phyloP scores from a whole-genome alignment of 2,888 invertebrate species.

The Craniophora ligustri region DNA sequence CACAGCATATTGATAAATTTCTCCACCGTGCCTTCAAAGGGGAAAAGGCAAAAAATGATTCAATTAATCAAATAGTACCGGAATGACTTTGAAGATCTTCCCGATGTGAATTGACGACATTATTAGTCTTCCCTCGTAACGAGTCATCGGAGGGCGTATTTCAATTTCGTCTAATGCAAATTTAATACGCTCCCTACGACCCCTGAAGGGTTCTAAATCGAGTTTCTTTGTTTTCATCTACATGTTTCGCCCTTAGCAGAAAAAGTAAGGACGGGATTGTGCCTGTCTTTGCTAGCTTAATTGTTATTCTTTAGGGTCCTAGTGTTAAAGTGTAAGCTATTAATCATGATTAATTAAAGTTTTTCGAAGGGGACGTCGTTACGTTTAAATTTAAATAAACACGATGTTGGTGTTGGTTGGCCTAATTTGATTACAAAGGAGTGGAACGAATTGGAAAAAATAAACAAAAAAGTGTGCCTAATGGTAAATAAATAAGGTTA shows the following conservation, averaged over 20 bases:
- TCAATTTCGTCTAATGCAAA: constrained; percentile 88
- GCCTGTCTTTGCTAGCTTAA: constrained; percentile 61
- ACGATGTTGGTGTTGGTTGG: constrained; percentile 38
- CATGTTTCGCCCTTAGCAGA: constrained; percentile 49
- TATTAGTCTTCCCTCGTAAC: constrained; percentile 84
- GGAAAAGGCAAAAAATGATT: constrained; percentile 80
- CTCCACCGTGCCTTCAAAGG: constrained; percentile 53
- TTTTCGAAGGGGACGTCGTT: constrained; percentile 58
- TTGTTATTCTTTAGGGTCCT: constrained; percentile 74
- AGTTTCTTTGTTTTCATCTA: constrained; percentile 83
- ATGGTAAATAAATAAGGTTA: neutral
- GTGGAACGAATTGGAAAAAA: constrained; percentile 2
- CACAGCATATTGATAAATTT: constrained; percentile 63
- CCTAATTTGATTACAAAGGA: constrained; percentile 52
- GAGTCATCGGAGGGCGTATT: constrained; percentile 86
- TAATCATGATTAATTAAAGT: constrained; percentile 83
- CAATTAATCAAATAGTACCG: constrained; percentile 86
- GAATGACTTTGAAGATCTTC: constrained; percentile 82
- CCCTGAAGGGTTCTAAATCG: constrained; percentile 78
- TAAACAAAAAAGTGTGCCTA: neutral
- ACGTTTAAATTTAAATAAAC: constrained; percentile 60
- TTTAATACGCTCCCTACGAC: constrained; percentile 84
- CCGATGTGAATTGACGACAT: constrained; percentile 82
- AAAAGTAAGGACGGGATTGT: constrained; percentile 48
- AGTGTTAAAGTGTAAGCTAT: constrained; percentile 77